phyloP scores from a whole-genome alignment of 92 coral and sea anemone species.

The Palythoa grandis region DNA sequence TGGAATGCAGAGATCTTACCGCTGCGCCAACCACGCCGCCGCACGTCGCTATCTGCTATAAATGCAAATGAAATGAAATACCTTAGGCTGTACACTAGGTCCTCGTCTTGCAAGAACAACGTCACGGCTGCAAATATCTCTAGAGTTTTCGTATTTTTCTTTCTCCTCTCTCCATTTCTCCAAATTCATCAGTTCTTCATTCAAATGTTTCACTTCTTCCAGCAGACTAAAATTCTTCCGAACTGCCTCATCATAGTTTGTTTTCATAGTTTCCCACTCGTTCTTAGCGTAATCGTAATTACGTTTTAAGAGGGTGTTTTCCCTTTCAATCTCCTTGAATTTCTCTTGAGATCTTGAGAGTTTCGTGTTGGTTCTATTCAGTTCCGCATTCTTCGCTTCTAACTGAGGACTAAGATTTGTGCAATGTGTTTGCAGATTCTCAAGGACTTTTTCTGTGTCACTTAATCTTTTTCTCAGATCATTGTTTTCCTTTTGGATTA shows the following conservation, averaged over 20 bases:
- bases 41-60: neutral
- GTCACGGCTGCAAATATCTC: neutral
- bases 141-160: neutral
- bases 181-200: slow-evolving; percentile 16
- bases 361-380: neutral
- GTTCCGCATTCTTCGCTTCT: neutral
- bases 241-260: neutral
- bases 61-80: neutral
- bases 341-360: neutral
- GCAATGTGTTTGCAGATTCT: neutral
- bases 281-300: neutral
- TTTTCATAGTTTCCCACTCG: slow-evolving; percentile 23
- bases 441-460: neutral
- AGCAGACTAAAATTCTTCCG: neutral
- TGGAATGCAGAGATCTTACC: neutral
- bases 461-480: neutral
- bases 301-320: slow-evolving; percentile 3
- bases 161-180: neutral
- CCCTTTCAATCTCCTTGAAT: neutral
- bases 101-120: neutral
- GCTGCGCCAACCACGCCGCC: neutral
- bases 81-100: neutral
- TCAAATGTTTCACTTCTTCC: neutral
- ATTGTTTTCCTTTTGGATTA: neutral
- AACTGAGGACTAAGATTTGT: neutral